phyloP scores from a whole-genome alignment of 1,140 invertebrate genomes.

The Drosophila persimilis region DNA sequence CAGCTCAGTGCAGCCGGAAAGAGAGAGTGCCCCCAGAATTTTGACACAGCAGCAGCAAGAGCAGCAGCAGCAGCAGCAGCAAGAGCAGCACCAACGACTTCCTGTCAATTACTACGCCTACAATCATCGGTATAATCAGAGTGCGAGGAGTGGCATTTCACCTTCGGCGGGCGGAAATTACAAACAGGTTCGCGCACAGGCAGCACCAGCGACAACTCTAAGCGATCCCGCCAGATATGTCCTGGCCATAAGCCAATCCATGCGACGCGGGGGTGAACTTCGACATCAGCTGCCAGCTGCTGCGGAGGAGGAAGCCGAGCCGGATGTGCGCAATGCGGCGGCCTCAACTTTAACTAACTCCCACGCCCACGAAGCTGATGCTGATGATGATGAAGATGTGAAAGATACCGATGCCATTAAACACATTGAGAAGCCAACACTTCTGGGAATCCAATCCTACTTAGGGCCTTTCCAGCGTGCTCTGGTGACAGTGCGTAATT shows the following conservation, averaged over 20 bases:
- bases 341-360: conserved; percentile 26
- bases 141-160: not conserved
- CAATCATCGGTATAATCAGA: conserved; percentile 71
- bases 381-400: conserved; percentile 27
- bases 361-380: conserved; percentile 8
- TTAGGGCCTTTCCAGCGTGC: conserved; percentile 49
- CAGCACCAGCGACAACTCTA: conserved; percentile 8
- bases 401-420: conserved; percentile 9
- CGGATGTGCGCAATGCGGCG: conserved; percentile 48
- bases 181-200: conserved; percentile 50
- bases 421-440: conserved; percentile 1
- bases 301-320: conserved; percentile 34
- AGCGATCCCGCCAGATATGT: conserved; percentile 60
- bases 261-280: conserved; percentile 47
- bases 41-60: not conserved
- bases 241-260: conserved; percentile 64
- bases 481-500: conserved; percentile 54
- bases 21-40: not conserved
- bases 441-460: conserved; percentile 37
- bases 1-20: conserved; percentile 49
- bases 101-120: conserved; percentile 76
- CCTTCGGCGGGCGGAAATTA: conserved; percentile 65
- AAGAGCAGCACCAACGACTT: conserved; percentile 46
- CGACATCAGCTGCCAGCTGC: conserved; percentile 43
- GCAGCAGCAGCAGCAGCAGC: conserved; percentile 17